Conservation (phyloP, 1,140 invertebrate species). For the Pantala flavescens region DNA sequence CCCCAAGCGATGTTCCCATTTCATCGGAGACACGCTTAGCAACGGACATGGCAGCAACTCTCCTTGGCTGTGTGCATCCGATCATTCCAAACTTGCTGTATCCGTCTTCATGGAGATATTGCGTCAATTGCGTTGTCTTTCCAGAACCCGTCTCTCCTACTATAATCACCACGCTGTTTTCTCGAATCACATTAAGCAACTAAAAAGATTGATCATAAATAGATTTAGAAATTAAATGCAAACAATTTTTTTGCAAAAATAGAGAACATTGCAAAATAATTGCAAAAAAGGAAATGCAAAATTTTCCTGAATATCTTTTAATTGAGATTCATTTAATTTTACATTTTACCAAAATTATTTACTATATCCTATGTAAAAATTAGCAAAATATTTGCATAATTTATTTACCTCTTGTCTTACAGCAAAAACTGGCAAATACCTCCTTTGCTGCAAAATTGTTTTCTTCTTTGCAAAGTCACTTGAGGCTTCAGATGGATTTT, state of each 20-base stretch:
- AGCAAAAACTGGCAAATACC: constrained; percentile 92
- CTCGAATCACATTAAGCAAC: constrained; percentile 82
- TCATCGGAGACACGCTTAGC: constrained; percentile 98
- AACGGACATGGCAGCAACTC: constrained; percentile 98
- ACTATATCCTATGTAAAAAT: too few species aligned
- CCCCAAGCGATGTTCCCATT: constrained; percentile 81
- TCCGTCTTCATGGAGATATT: constrained; percentile 96
- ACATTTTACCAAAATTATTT: too few species aligned
- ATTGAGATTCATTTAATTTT: too few species aligned
- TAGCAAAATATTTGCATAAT: too few species aligned
- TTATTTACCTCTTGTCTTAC: constrained; percentile 68
- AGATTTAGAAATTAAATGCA: neutral
- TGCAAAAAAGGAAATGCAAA: too few species aligned
- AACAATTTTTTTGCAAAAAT: neutral
- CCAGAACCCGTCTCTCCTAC: constrained; percentile 98
- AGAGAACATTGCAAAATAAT: neutral
- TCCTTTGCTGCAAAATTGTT: constrained; percentile 75
- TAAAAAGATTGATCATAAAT: constrained; percentile 20
- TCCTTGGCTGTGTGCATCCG: constrained; percentile 86
- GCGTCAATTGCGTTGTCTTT: constrained; percentile 98
- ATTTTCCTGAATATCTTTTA: neutral
- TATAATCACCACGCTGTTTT: constrained; percentile 92
- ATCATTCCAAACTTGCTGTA: constrained; percentile 90
- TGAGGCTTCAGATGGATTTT: constrained; percentile 51
- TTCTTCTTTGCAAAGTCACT: constrained; percentile 87